These are phyloP conservation scores for Thereva unica DNA, from an alignment of 2,888 invertebrate genomes.

Conservation along the genomic window DNA sequence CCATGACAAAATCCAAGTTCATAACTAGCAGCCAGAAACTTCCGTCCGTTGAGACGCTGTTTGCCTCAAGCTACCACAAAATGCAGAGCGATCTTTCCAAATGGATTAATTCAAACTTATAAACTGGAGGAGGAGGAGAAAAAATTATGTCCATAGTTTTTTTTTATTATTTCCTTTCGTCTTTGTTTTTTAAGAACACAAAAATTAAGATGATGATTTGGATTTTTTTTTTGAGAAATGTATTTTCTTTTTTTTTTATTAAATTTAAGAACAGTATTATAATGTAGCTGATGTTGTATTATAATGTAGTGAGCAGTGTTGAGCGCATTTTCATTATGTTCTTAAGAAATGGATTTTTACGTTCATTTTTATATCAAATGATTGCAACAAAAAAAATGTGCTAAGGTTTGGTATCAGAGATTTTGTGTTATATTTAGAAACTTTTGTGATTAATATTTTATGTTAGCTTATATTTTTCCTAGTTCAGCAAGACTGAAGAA, in stretches of 20 bases:
- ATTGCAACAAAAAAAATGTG: no score
- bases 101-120: not conserved
- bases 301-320: no score
- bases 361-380: no score
- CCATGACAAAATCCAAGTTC: slow-evolving; percentile 36
- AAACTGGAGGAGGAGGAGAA: not conserved
- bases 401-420: no score
- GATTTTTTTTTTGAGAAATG: no score
- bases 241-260: no score
- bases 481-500: slow-evolving; percentile 29
- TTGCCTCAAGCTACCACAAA: slow-evolving; percentile 46
- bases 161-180: slow-evolving; percentile 9
- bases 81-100: not conserved
- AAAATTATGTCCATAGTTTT: slow-evolving; percentile 7
- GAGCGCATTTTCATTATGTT: no score
- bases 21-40: slow-evolving; percentile 46
- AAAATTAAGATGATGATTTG: no score
- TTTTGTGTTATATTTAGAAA: slow-evolving; percentile 9
- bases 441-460: slow-evolving; percentile 11
- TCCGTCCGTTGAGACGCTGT: slow-evolving; percentile 56
- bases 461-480: slow-evolving; percentile 17
- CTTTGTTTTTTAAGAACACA: no score
- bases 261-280: no score
- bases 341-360: no score
- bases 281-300: no score